Base-by-base conservation (phyloP, 1,140 invertebrate species). In the Pararge aegeria region DNA sequence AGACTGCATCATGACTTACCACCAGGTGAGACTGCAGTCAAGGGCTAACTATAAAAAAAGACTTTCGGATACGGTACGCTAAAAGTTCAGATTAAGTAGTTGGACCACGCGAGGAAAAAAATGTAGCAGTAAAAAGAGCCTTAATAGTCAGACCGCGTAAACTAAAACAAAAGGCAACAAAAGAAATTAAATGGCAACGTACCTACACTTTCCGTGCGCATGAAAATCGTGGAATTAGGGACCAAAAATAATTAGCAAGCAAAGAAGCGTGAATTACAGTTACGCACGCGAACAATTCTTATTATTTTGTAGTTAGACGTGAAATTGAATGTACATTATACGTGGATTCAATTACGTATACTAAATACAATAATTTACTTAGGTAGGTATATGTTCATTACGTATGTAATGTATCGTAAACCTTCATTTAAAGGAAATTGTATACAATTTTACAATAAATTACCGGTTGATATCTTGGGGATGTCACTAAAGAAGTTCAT, bases 291-390 rank as follows among this genome's bases (percentile, higher is more conserved):
- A 81, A 56, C 65, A 70, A 58, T 53, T 61, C 76, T 78, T 54
- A 58, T 80, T 80, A 78, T 80, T 73, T 77, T 53, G 74, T 70
- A 73, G 69, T 80, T 80, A 78, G 68, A 71, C 57, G 61, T 57
- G 52, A 75, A 71, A 76, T 80, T 77, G 73, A 70, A 71, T 62
- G 64, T 72, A 60, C 65, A 66, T 73, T 73, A 69, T 77, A 73
- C 61, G 52, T 24, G 16, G n/a, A 34, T 53, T 30, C 24, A 38
- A 55, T 54, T 55, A 46, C 30, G 18, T 46, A 19, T 46, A n/a
- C 18, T 37, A 34, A 34, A 34, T 34, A 34, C 30, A 1, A 34
- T 34, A 30, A 30, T 30, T 30, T 30, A n/a, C n/a, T n/a, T n/a
- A n/a, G n/a, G n/a, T n/a, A 24, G 24, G 24, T 27, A 1, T 27